A percentile compares a stretch with the other conserved stretches of the same genome.
Conservation (phyloP, 2,888 invertebrate genomes). For the Neria commutata region DNA sequence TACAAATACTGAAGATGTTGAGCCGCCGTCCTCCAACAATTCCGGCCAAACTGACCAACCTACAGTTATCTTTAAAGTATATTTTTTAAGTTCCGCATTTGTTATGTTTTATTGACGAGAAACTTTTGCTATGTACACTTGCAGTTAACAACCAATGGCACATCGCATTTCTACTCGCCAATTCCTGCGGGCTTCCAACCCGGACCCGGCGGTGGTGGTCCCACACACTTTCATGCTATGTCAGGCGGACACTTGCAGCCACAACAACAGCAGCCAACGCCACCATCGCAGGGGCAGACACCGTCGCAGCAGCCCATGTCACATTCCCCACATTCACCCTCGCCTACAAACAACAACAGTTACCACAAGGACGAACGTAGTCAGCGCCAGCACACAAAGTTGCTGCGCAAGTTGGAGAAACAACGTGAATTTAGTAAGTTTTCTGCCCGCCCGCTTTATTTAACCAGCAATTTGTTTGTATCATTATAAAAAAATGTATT, state of each 20-base stretch:
- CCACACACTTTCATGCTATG: constrained; percentile 55
- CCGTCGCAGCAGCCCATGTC: constrained; percentile 60
- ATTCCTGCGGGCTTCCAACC: constrained; percentile 65
- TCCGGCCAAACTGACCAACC: no score
- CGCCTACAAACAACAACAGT: constrained; percentile 70
- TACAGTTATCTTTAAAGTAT: constrained; percentile 29
- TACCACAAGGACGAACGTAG: constrained; percentile 83
- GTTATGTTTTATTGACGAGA: constrained; percentile 1
- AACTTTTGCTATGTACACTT: constrained; percentile 41
- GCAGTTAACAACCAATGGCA: constrained; percentile 74
- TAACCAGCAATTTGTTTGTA: constrained; percentile 31
- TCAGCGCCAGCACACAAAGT: constrained; percentile 77
- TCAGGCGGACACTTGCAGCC: constrained; percentile 56
- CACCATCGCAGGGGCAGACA: constrained; percentile 32
- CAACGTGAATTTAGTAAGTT: constrained; percentile 67
- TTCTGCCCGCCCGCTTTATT: no score
- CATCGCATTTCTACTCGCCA: constrained; percentile 72
- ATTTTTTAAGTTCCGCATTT: background rate
- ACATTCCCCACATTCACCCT: constrained; percentile 73
- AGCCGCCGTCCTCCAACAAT: no score
- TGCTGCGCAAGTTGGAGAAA: constrained; percentile 77
- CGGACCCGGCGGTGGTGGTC: constrained; percentile 61
- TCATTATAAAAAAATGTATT: no score
- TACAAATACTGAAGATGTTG: no score
- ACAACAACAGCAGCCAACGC: constrained; percentile 33